Base-by-base conservation (phyloP, 1,140 invertebrate species). In the Platorchestia sp. region DNA sequence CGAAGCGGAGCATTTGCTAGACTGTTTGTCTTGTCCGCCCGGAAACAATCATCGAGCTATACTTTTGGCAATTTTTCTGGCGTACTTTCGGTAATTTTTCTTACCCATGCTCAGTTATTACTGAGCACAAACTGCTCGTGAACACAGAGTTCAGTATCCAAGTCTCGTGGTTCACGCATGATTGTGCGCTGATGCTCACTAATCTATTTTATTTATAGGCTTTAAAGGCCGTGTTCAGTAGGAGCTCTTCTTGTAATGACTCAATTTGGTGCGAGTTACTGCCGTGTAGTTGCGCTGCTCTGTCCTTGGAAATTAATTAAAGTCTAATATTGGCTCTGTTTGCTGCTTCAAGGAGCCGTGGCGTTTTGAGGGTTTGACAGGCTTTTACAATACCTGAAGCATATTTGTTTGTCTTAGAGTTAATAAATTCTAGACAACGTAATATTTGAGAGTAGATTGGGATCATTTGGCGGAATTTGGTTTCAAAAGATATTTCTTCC, bases 1-100 rank as follows among this genome's bases (percentile, higher is more conserved):
- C 7, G 43, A 44, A 93, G 19, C 45, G 91, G 41, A 7, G 91
- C 41, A 93, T 93, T 93, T 45, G 43, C 10, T 7, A 6, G 40
- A 45, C 91, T 90, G 44, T 93, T 93, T 93, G 91, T 93, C 91
- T 93, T 47, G 43, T n/a, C 44, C 10, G 91, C 43, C 91, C 41
- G 91, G 91, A 93, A 93, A 93, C 45, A 40, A 93, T 93, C 45
- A 45, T 45, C 36, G 91, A 44, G 41, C 45, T 93, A 44, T 93
- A 93, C 36, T 93, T 93, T 93, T 89, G 87, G 87, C 87, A 41
- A 89, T 89, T 89, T 16, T 89, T 89, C 36, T 42, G n/a, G 87
- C 10, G 87, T 27, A 42, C 43, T 42, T 44, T 41, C 87, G 43
- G 87, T 27, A 89, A 42, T 89, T 89, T 75, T 75, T 75, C 59